Evolutionary conservation across 2,888 invertebrate genomes (phyloP).

Genomic region (Empis livida): DNA sequence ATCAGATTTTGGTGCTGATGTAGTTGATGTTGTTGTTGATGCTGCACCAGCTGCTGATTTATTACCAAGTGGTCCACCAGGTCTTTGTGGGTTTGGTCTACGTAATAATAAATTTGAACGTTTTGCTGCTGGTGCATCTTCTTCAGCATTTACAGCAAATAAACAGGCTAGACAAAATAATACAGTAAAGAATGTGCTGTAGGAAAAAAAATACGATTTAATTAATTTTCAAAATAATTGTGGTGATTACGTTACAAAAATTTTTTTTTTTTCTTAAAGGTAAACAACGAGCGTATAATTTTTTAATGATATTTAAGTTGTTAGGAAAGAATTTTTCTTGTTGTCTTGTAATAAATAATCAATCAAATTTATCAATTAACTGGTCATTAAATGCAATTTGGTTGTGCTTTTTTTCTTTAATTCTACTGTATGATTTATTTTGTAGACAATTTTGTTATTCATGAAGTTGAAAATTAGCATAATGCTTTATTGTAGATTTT

Average conservation of each 20-base stretch:
- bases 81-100: constrained; percentile 4
- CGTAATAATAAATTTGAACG: constrained; percentile 21
- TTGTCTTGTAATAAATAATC: no score
- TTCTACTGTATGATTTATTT: no score
- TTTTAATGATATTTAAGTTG: no score
- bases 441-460: no score
- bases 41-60: constrained; percentile 23
- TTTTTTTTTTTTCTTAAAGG: no score
- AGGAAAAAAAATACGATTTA: neutral
- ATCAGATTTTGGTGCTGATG: constrained; percentile 21
- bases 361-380: no score
- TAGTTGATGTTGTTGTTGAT: constrained; percentile 26
- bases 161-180: neutral
- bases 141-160: constrained; percentile 16
- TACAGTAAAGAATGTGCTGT: neutral
- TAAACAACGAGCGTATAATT: no score
- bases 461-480: no score
- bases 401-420: no score
- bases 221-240: neutral
- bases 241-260: neutral
- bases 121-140: constrained; percentile 19
- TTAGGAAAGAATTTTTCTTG: no score
- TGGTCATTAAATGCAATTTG: no score
- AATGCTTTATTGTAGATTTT: no score
- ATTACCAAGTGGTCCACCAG: constrained; percentile 5